A percentile compares a stretch with the other conserved stretches of the same genome.
Conservation (phyloP, 1,140 invertebrate genomes). For the Drosophila rufa region DNA sequence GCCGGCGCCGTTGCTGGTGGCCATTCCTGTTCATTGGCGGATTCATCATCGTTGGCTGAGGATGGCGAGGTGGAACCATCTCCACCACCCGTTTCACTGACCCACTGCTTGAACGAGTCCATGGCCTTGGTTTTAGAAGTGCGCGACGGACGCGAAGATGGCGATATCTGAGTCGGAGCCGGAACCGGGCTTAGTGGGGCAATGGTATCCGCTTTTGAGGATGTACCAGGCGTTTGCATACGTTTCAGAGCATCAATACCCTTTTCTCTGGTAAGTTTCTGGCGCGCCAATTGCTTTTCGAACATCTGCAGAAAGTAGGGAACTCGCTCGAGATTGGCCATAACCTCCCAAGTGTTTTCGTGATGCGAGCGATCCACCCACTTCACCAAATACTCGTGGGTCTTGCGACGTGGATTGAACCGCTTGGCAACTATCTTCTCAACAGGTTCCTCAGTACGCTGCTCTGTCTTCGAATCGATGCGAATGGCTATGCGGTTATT, state of each 20-base stretch:
- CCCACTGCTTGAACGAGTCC: slow-evolving; percentile 93
- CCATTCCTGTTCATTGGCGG: slow-evolving; percentile 72
- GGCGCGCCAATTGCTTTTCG: slow-evolving; percentile 91
- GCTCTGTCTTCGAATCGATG: slow-evolving; percentile 73
- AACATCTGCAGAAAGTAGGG: slow-evolving; percentile 91
- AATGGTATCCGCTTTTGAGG: slow-evolving; percentile 9
- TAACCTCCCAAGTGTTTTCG: slow-evolving; percentile 92
- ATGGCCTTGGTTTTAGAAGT: slow-evolving; percentile 92
- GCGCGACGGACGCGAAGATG: slow-evolving; percentile 88
- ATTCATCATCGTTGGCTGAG: slow-evolving; percentile 70
- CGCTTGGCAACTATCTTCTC: slow-evolving; percentile 93
- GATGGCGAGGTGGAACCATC: slow-evolving; percentile 66
- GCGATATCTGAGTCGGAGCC: slow-evolving; percentile 50
- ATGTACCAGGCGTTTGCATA: slow-evolving; percentile 40
- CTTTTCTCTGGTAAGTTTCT: slow-evolving; percentile 89
- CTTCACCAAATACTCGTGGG: slow-evolving; percentile 92
- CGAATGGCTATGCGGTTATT: slow-evolving; percentile 78
- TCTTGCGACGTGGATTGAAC: slow-evolving; percentile 91
- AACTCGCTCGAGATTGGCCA: slow-evolving; percentile 90
- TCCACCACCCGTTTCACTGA: slow-evolving; percentile 55
- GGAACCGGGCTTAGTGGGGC: slow-evolving; percentile 51
- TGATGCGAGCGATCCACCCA: slow-evolving; percentile 92
- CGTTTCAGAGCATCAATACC: slow-evolving; percentile 84
- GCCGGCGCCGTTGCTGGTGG: slow-evolving; percentile 44
- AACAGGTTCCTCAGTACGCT: slow-evolving; percentile 85